A percentile compares a stretch with the other conserved stretches of the same genome.
These are phyloP conservation scores for Poecilia picta DNA, from an alignment of 2,797 vertebrate genomes.

Conservation along the genomic window DNA sequence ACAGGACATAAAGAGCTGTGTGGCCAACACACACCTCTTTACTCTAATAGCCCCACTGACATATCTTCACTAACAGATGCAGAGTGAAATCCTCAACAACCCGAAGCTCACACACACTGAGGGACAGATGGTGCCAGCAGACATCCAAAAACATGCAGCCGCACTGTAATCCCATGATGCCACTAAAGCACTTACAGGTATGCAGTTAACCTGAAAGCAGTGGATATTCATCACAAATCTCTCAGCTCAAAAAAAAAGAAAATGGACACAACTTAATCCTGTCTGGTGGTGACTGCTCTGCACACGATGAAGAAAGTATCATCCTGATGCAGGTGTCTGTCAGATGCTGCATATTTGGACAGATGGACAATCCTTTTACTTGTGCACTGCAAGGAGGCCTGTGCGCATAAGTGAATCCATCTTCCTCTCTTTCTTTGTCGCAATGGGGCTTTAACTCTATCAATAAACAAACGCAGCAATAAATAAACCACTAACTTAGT, in stretches of 20 bases:
- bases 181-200: constrained; percentile 60
- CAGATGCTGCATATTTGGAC: constrained; percentile 40
- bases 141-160: constrained; percentile 46
- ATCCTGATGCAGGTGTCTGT: constrained; percentile 50
- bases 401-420: constrained; percentile 4
- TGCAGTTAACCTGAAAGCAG: constrained; percentile 49
- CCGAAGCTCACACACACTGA: constrained; percentile 12
- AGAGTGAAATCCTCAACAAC: constrained; percentile 4
- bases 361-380: constrained; percentile 18
- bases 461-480: constrained; percentile 73
- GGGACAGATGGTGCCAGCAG: constrained; percentile 48
- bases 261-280: constrained; percentile 46
- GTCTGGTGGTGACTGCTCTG: constrained; percentile 35
- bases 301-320: constrained; percentile 44
- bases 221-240: constrained; percentile 36
- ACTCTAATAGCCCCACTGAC: constrained; percentile 17
- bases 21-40: constrained; percentile 29
- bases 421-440: constrained; percentile 35
- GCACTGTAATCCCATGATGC: constrained; percentile 48
- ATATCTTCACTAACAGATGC: constrained; percentile 3
- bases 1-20: constrained; percentile 5
- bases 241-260: constrained; percentile 7
- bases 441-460: constrained; percentile 48
- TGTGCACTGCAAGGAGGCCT: background rate
- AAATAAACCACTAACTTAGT: constrained; percentile 74